A percentile compares a stretch with the other conserved stretches of the same genome.
Evolutionary conservation across 2,888 invertebrate genomes (phyloP).

Genomic region (Glomeris marginata): DNA sequence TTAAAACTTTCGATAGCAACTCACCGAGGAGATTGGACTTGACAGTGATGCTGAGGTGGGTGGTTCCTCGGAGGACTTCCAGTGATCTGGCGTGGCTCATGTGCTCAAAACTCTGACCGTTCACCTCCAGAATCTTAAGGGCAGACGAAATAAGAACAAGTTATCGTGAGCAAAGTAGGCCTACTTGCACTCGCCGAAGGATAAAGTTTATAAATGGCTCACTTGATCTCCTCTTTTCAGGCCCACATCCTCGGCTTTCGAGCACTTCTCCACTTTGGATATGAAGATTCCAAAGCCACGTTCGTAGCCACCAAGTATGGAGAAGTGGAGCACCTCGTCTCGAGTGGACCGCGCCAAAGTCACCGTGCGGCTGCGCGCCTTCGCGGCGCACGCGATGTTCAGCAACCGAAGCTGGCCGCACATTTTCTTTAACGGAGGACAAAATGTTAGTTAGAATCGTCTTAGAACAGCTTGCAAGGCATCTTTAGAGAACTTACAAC

Average conservation of each 20-base stretch:
- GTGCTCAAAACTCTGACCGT: constrained; percentile 90
- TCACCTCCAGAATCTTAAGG: constrained; percentile 72
- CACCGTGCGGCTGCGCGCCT: constrained; percentile 80
- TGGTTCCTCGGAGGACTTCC: constrained; percentile 83
- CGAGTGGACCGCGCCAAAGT: constrained; percentile 81
- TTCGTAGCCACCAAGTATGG: constrained; percentile 85
- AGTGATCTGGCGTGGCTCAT: constrained; percentile 80
- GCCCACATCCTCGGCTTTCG: constrained; percentile 90
- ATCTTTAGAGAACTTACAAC: not conserved
- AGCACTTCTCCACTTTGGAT: constrained; percentile 78
- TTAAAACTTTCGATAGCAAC: constrained; percentile 12
- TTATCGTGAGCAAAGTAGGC: not conserved
- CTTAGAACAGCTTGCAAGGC: not conserved
- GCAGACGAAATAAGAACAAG: constrained; percentile 6
- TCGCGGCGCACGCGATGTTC: constrained; percentile 94
- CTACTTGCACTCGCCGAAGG: not conserved
- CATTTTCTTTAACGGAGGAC: constrained; percentile 45
- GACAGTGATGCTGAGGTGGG: constrained; percentile 89
- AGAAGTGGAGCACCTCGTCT: constrained; percentile 82
- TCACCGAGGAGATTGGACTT: constrained; percentile 84
- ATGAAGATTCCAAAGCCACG: constrained; percentile 87
- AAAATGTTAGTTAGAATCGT: not conserved
- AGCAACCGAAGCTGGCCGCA: constrained; percentile 54
- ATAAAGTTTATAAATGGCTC: constrained; percentile 4
- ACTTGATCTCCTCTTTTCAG: constrained; percentile 87